These are phyloP conservation scores for Melipona beecheii DNA, from an alignment of 2,888 invertebrate species.

Conservation along the genomic window DNA sequence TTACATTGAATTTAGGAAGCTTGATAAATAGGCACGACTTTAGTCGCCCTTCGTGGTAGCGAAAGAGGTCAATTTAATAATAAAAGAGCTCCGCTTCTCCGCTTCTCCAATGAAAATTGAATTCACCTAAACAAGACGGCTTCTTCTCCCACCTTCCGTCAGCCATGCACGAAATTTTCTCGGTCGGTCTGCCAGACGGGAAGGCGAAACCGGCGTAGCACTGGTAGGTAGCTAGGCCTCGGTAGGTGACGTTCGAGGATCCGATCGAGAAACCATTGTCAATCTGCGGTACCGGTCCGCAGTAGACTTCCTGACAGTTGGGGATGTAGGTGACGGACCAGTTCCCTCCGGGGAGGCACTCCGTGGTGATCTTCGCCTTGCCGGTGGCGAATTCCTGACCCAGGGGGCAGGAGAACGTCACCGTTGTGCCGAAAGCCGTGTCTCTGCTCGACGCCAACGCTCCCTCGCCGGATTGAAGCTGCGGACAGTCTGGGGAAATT, in stretches of 20 bases:
- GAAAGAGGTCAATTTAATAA: too few species aligned
- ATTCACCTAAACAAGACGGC: constrained; percentile 92
- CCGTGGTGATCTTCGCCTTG: constrained; percentile 92
- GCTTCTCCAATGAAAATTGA: not conserved
- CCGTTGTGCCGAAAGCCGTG: constrained; percentile 95
- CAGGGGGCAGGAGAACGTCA: constrained; percentile 95
- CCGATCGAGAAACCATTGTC: constrained; percentile 98
- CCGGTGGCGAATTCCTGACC: constrained; percentile 98
- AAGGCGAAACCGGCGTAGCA: constrained; percentile 98
- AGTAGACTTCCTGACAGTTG: constrained; percentile 97
- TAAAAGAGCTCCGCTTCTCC: too few species aligned
- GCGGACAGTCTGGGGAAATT: constrained; percentile 90
- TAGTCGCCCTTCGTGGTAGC: too few species aligned
- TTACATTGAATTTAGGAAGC: too few species aligned
- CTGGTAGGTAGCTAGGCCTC: constrained; percentile 96
- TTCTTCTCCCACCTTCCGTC: constrained; percentile 97
- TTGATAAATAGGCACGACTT: too few species aligned
- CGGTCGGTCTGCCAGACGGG: constrained; percentile 93
- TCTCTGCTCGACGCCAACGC: constrained; percentile 96
- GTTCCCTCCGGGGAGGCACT: constrained; percentile 94
- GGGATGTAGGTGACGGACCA: constrained; percentile 97
- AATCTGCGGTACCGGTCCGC: constrained; percentile 98
- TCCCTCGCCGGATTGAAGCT: constrained; percentile 92
- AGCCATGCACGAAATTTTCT: constrained; percentile 94
- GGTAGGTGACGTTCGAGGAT: constrained; percentile 97